phyloP scores from a whole-genome alignment of 2,888 invertebrate genomes.

The Lamproptera curius region DNA sequence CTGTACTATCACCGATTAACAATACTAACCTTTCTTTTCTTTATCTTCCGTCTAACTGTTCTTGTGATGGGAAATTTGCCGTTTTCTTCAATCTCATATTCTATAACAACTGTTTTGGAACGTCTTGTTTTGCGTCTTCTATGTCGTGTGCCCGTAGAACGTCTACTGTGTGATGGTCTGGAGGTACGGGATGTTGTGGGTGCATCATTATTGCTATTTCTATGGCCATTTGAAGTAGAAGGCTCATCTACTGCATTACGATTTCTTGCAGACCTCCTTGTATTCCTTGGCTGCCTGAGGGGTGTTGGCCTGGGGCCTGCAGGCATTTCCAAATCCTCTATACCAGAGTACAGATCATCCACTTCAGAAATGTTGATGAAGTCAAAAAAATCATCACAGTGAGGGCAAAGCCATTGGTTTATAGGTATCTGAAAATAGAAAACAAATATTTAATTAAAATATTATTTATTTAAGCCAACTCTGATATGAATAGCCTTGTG shows the following conservation, averaged over 20 bases:
- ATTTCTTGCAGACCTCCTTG: conserved; percentile 33
- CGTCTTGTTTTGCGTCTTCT: conserved; percentile 55
- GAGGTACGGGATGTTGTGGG: conserved; percentile 35
- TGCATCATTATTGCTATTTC: conserved; percentile 25
- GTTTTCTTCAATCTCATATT: conserved; percentile 81
- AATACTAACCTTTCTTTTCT: conserved; percentile 50
- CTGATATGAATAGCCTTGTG: no score
- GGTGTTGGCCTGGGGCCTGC: conserved; percentile 41
- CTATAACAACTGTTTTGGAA: conserved; percentile 80
- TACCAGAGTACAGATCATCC: conserved; percentile 65
- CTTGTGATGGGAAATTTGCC: conserved; percentile 80
- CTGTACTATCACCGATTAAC: no score
- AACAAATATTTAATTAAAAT: no score
- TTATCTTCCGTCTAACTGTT: conserved; percentile 60
- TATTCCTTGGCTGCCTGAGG: conserved; percentile 29
- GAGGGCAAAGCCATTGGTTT: conserved; percentile 93
- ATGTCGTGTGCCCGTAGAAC: conserved; percentile 34
- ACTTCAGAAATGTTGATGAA: conserved; percentile 48
- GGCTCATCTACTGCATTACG: conserved; percentile 34
- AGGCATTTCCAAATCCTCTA: conserved; percentile 39
- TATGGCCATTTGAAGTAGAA: conserved; percentile 42
- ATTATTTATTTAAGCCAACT: no score
- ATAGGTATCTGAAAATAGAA: conserved; percentile 79
- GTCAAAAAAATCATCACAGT: conserved; percentile 67
- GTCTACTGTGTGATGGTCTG: conserved; percentile 28